These are phyloP conservation scores for Fopius arisanus DNA, from an alignment of 1,140 invertebrate genomes.

Conservation along the genomic window DNA sequence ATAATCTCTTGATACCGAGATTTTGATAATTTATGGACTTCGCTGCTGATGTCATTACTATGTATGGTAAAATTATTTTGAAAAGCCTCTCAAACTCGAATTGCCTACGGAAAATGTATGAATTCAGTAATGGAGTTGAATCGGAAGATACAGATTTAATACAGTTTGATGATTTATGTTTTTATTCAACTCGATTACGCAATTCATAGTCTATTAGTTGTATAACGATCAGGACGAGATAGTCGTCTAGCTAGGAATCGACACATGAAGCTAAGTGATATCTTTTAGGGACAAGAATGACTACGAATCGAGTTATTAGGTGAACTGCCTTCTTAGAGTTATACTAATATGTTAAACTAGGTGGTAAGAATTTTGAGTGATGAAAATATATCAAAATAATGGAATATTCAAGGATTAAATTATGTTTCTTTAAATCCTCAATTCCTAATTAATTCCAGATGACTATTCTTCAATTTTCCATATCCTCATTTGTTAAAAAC, in stretches of 20 bases:
- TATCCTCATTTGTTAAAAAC: no score
- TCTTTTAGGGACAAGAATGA: not conserved
- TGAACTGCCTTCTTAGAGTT: not conserved
- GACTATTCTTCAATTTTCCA: no score
- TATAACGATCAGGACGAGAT: not conserved
- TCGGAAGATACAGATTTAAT: not conserved
- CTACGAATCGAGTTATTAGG: not conserved
- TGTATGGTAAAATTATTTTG: not conserved
- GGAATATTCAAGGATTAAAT: not conserved
- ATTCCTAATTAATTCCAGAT: no score
- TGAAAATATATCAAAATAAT: not conserved
- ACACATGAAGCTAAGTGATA: conserved; percentile 10
- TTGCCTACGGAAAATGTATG: conserved; percentile 1
- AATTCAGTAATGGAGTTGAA: not conserved
- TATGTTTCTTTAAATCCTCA: not conserved
- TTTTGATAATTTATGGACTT: not conserved
- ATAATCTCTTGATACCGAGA: no score
- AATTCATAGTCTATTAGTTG: not conserved
- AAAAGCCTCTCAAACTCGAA: conserved; percentile 27
- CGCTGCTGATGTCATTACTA: not conserved
- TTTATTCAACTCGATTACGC: not conserved
- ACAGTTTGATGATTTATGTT: not conserved
- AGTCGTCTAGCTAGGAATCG: not conserved
- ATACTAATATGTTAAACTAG: not conserved
- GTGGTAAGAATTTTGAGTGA: not conserved